A percentile compares a stretch with the other conserved stretches of the same genome.
Conservation (phyloP, 2,113 vertebrate genomes). For the Emydura subglobosa region DNA sequence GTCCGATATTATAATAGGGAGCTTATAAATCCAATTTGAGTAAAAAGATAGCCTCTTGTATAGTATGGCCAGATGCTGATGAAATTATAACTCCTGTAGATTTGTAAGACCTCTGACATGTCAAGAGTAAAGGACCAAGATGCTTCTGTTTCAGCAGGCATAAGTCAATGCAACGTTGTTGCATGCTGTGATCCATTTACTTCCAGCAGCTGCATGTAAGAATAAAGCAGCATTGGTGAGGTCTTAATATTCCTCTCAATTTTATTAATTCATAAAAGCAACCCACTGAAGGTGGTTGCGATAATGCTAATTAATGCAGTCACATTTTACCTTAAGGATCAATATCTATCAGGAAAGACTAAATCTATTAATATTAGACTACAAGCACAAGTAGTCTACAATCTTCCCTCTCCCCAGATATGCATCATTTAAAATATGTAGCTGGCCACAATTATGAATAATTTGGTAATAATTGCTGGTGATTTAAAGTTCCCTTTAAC, state of each 20-base stretch:
- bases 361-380: neutral
- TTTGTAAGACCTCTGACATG: neutral
- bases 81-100: neutral
- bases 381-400: neutral
- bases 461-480: neutral
- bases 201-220: neutral
- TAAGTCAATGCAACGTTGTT: neutral
- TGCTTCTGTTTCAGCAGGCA: constrained; percentile 2
- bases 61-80: neutral
- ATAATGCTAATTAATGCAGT: constrained; percentile 24
- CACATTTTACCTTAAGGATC: neutral
- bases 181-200: neutral
- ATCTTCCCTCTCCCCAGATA: neutral
- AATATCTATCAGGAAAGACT: constrained; percentile 11
- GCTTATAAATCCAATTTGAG: neutral
- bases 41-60: neutral
- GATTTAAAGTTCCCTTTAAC: neutral
- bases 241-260: constrained; percentile 2
- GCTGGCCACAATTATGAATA: neutral
- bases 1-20: neutral
- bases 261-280: constrained; percentile 16
- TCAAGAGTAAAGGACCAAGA: neutral
- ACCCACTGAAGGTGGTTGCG: neutral
- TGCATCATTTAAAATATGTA: neutral
- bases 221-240: neutral